phyloP scores from a whole-genome alignment of 92 coral and sea anemone species.

The Zoanthus gigantus region DNA sequence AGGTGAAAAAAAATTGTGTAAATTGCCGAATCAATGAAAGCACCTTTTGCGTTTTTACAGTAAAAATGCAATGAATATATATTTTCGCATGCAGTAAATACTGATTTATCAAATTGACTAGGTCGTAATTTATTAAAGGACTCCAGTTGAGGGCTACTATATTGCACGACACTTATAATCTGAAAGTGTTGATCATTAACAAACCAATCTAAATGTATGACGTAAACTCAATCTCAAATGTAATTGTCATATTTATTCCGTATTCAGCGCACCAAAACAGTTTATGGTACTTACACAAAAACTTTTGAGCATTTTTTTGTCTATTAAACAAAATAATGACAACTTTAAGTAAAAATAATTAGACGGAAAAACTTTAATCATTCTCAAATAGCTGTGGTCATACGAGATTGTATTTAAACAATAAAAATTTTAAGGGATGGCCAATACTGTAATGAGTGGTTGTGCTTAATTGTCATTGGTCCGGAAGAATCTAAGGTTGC shows the following conservation, averaged over 20 bases:
- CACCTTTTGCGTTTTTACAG: no score
- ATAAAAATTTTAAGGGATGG: not conserved
- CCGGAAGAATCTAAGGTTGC: not conserved
- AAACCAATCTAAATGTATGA: not conserved
- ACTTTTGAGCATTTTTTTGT: not conserved
- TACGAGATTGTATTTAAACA: not conserved
- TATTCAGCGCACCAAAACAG: not conserved
- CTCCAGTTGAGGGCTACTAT: not conserved
- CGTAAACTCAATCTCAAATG: not conserved
- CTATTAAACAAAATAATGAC: not conserved
- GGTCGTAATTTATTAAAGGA: no score
- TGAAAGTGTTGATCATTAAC: not conserved
- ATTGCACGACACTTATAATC: not conserved
- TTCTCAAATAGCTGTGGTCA: not conserved
- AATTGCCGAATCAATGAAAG: no score
- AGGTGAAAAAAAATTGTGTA: no score
- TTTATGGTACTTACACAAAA: not conserved
- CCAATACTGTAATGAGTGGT: conserved; percentile 3
- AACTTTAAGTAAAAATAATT: not conserved
- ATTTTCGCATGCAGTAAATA: no score
- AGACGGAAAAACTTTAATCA: not conserved
- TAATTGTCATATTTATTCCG: not conserved
- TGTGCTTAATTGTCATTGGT: conserved; percentile 6
- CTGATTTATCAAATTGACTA: no score
- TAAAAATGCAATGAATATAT: no score